Evolutionary conservation across 23 tunicate species (phyloP), one percentile per base, ranked within the genome.

Genomic region (Diplosoma virens): DNA sequence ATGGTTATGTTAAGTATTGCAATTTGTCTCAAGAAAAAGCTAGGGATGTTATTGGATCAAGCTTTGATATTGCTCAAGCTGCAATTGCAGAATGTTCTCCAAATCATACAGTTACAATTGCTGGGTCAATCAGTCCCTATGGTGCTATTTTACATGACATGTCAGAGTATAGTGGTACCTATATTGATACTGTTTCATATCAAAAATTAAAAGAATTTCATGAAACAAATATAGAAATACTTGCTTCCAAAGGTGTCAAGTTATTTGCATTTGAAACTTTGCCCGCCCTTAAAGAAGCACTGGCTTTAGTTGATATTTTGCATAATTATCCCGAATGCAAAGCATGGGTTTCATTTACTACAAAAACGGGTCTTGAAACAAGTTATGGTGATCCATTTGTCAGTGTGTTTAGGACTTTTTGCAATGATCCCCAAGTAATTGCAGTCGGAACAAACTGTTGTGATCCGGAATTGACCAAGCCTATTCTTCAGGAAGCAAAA

Each of bases 101-200:
- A 14, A 28, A 27, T 33, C n/a, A 59, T 26, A 31, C 71, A 16
- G 46, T 79, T 26, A 32, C 29, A 29, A 79, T 92, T 47, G 87
- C 92, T 67, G 97, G 94, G 5, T 85, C 97, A 11, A 80, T 92
- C 45, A 82, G 93, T 29, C 87, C 92, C 0, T 92, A 92, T 81
- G 97, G 97, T n/a, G 97, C 97, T 46, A 80, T 75, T 35, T 63
- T 80, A 45, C 91, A 92, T 92, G 97, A 92, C 68, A 76, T 86
- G 81, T 92, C 97, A 0, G 97, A 92, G 63, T 92, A 92, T 59
- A 59, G 82, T 59, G 97, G 97, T 1, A 26, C 69, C 7, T 92
- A 92, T 37, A 83, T 92, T 59, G 97, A 92, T 41, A 29, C n/a
- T 37, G 66, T 67, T 11, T 58, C 82, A 1, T 21, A 1, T 1